Base-by-base conservation (phyloP, 2,797 vertebrate genomes). In the Rousettus madagascariensis region DNA sequence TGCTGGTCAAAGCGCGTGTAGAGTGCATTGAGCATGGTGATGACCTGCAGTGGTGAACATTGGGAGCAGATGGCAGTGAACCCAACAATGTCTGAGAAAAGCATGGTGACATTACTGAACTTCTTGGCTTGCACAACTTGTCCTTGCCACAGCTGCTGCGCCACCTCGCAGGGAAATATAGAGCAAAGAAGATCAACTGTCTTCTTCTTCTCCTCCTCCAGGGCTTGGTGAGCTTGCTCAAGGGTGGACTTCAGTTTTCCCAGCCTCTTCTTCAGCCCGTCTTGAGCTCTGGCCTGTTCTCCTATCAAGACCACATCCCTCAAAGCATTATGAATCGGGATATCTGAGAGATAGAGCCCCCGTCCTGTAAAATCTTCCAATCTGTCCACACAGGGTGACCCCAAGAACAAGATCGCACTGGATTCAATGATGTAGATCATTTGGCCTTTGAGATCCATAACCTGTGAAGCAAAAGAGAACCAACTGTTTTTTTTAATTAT, bases 361-460 rank as follows among this genome's bases (percentile, higher is more conserved):
- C 99, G 98, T 71, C 99, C 99, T 5, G 99, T 99, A 80, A 99
- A 99, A 98, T 99, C 99, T 98, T 99, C 99, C 89, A 99, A 97
- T 97, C 99, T 99, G 97, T 99, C 99, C 97, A 99, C 99, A 90
- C 99, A 99, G 0, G 99, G 99, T 0, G 99, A 99, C 78, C 99
- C 99, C 98, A 99, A 95, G 97, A 99, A 99, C 55, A 99, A 98
- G 97, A 99, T 98, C 26, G 98, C 98, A 38, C 99, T 99, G 93
- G 99, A 99, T 97, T 99, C 99, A 36, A 99, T 98, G 89, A 99
- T 99, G 95, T 99, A 99, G 97, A 99, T 99, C 99, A 99, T 99
- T 98, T 99, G 99, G 92, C 99, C 99, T 98, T 99, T 99, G 75
- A 99, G 99, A 97, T 99, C 99, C 99, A 99, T 99, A 92, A 99